Percentiles rank a stretch among this genome's conserved stretches.
Conservation (phyloP, 2,113 vertebrate species). For the Tragelaphus buxtoni region DNA sequence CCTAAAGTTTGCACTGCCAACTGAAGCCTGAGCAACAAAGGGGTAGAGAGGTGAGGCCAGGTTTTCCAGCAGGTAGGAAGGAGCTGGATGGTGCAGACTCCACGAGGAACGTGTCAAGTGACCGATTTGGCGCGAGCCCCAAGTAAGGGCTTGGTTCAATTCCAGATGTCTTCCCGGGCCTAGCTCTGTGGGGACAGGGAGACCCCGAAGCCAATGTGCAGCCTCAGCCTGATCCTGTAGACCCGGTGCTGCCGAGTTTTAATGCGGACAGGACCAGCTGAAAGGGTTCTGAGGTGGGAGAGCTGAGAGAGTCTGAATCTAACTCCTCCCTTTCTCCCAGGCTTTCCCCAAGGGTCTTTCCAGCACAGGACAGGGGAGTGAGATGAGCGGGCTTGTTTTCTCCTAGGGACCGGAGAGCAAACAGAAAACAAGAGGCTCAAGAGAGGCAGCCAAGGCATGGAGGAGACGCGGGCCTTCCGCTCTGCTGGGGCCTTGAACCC, state of each 20-base stretch:
- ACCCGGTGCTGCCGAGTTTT: too few species aligned
- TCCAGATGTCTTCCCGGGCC: too few species aligned
- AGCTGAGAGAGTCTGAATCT: background rate
- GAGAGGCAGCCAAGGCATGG: background rate
- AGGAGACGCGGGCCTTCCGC: background rate
- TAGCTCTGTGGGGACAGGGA: too few species aligned
- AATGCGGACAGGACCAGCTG: background rate
- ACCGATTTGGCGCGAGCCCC: too few species aligned
- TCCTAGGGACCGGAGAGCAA: constrained; percentile 7
- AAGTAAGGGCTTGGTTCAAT: too few species aligned
- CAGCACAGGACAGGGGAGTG: background rate
- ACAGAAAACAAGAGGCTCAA: constrained; percentile 27
- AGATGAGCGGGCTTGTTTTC: background rate
- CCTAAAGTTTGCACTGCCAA: background rate
- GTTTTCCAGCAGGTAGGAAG: background rate
- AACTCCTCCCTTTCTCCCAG: background rate
- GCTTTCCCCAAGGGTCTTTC: background rate
- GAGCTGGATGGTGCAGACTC: background rate
- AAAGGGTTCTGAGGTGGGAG: background rate
- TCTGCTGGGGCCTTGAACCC: background rate
- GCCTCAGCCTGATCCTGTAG: too few species aligned
- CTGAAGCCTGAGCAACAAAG: background rate
- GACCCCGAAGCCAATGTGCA: too few species aligned
- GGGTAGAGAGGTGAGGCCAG: background rate
- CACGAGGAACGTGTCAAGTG: background rate